Evolutionary conservation across 1,140 invertebrate species (phyloP).

Genomic region (Phthorimaea operculella): DNA sequence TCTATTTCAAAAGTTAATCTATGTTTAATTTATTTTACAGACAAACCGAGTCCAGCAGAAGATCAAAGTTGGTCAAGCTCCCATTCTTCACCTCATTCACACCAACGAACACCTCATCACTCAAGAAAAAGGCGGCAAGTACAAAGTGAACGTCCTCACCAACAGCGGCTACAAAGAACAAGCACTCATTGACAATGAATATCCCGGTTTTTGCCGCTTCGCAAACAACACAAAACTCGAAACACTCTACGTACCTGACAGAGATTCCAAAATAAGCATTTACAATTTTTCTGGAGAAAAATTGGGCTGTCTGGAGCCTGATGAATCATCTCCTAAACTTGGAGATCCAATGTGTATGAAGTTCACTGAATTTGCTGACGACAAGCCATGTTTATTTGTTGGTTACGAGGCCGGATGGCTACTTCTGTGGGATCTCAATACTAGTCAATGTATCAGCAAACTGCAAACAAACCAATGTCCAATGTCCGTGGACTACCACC

Average conservation of each 20-base stretch:
- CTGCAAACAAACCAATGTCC: constrained; percentile 73
- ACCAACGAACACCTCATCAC: constrained; percentile 70
- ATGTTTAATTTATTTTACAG: constrained; percentile 45
- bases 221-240: constrained; percentile 71
- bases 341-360: constrained; percentile 75
- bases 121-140: constrained; percentile 76
- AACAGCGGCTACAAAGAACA: constrained; percentile 70
- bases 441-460: constrained; percentile 68
- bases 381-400: constrained; percentile 68
- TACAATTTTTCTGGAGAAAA: constrained; percentile 69
- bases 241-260: constrained; percentile 73
- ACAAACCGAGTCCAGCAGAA: constrained; percentile 71
- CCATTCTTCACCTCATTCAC: constrained; percentile 69
- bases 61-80: constrained; percentile 68
- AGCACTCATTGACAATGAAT: constrained; percentile 68
- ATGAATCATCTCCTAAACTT: constrained; percentile 47
- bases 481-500: constrained; percentile 76
- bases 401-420: constrained; percentile 76
- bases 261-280: constrained; percentile 72
- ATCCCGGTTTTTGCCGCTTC: constrained; percentile 75
- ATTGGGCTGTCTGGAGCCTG: constrained; percentile 54
- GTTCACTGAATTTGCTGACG: constrained; percentile 63
- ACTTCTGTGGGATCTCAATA: constrained; percentile 74
- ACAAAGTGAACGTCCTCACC: constrained; percentile 74
- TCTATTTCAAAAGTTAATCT: too few relatives aligned